phyloP scores from a whole-genome alignment of 2,888 invertebrate species.

The Melinopterus prodromus region DNA sequence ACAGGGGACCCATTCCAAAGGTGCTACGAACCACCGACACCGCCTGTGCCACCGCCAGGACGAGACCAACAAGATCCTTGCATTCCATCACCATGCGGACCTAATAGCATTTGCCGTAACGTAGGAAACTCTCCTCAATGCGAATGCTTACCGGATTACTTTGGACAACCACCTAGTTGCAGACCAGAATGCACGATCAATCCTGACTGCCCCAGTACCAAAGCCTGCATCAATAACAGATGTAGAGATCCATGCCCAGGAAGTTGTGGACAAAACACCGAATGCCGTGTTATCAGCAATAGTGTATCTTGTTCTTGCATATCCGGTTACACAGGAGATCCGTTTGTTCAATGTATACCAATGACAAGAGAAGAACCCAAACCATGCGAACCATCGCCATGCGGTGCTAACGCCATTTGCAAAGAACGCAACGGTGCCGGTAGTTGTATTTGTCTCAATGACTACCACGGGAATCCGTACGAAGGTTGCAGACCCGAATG shows the following conservation, averaged over 20 bases:
- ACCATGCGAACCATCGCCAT: conserved; percentile 88
- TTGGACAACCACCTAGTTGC: conserved; percentile 83
- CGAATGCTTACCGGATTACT: conserved; percentile 78
- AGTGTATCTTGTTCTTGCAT: conserved; percentile 83
- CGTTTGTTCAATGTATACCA: conserved; percentile 78
- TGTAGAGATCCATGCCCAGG: conserved; percentile 86
- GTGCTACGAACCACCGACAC: conserved; percentile 68
- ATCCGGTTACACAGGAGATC: conserved; percentile 80
- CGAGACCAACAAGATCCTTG: conserved; percentile 68
- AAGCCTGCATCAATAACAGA: conserved; percentile 82
- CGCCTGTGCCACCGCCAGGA: conserved; percentile 55
- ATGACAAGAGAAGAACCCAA: conserved; percentile 62
- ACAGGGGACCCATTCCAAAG: conserved; percentile 83
- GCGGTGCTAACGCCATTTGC: conserved; percentile 85
- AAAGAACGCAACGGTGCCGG: conserved; percentile 80
- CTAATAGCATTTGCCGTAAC: conserved; percentile 77
- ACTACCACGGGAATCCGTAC: conserved; percentile 86
- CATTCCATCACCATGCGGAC: conserved; percentile 82
- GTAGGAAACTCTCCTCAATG: conserved; percentile 75
- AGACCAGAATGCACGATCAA: conserved; percentile 85
- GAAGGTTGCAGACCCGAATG: conserved; percentile 89
- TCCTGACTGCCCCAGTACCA: conserved; percentile 79
- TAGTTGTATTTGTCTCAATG: conserved; percentile 80
- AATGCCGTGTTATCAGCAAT: conserved; percentile 81
- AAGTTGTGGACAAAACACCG: conserved; percentile 81